Evolutionary conservation across 1,140 invertebrate species (phyloP).

Genomic region (Platorchestia sp.): DNA sequence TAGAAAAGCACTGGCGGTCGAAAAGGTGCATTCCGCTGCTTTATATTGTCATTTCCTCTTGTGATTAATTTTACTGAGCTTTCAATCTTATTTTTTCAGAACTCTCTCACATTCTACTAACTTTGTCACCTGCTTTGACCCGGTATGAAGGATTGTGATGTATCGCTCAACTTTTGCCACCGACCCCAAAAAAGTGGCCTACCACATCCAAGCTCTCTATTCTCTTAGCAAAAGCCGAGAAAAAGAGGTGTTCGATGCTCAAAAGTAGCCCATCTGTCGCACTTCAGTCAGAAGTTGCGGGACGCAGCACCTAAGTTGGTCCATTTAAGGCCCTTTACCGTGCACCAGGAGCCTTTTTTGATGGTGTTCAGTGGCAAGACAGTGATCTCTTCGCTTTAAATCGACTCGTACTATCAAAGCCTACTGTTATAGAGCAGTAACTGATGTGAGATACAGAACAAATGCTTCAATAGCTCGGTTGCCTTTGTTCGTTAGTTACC

Average conservation of each 20-base stretch:
- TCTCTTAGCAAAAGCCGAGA: neutral
- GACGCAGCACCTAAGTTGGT: slow-evolving; percentile 10
- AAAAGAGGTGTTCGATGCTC: slow-evolving; percentile 6
- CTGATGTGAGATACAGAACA: neutral
- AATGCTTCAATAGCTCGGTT: neutral
- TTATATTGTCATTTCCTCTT: neutral
- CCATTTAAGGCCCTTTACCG: neutral
- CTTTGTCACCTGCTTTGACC: neutral
- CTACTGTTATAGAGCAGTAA: neutral
- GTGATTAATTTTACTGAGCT: neutral
- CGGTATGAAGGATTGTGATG: neutral
- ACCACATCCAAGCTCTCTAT: neutral
- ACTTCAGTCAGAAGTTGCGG: neutral
- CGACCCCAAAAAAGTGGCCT: neutral
- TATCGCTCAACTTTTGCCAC: neutral
- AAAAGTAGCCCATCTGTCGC: slow-evolving; percentile 6
- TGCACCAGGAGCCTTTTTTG: neutral
- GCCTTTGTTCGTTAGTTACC: neutral
- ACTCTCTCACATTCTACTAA: neutral
- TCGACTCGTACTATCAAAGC: neutral
- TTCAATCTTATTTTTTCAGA: neutral
- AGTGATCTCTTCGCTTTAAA: neutral
- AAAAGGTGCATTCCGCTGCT: neutral
- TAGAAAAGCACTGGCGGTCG: neutral
- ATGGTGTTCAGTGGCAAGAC: neutral